phyloP scores from a whole-genome alignment of 1,140 invertebrate species.

The Trachelipus rathkii region DNA sequence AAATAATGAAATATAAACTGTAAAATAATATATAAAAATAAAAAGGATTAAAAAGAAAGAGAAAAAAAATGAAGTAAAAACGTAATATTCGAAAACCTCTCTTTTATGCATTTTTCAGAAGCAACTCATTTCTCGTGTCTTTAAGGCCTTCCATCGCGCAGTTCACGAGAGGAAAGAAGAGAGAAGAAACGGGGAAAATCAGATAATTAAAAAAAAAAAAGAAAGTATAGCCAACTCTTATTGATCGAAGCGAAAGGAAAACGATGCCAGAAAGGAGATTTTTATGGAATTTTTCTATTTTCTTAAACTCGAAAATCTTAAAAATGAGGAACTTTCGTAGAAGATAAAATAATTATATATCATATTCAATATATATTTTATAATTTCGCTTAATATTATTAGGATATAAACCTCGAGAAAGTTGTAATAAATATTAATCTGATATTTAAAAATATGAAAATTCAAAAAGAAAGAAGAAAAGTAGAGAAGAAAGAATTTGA shows the following conservation, averaged over 20 bases:
- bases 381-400: not conserved
- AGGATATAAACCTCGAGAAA: not conserved
- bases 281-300: not conserved
- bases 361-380: not conserved
- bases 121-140: too few relatives aligned
- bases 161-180: not conserved
- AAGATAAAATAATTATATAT: not conserved
- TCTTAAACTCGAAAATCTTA: not conserved
- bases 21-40: not conserved
- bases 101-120: too few relatives aligned
- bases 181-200: not conserved
- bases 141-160: not conserved
- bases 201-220: slow-evolving; percentile 13
- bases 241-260: not conserved
- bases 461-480: not conserved
- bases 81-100: not conserved
- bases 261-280: not conserved
- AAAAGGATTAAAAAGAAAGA: not conserved
- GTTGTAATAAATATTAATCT: not conserved
- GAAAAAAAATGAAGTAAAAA: not conserved
- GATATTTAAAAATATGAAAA: not conserved
- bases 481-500: not conserved
- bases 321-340: not conserved
- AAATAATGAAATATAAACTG: not conserved
- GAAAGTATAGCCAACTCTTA: not conserved